Evolutionary conservation across 2,113 vertebrate genomes (phyloP), one percentile per base, ranked within the genome.

Genomic region (Gymnocephalus cernua): DNA sequence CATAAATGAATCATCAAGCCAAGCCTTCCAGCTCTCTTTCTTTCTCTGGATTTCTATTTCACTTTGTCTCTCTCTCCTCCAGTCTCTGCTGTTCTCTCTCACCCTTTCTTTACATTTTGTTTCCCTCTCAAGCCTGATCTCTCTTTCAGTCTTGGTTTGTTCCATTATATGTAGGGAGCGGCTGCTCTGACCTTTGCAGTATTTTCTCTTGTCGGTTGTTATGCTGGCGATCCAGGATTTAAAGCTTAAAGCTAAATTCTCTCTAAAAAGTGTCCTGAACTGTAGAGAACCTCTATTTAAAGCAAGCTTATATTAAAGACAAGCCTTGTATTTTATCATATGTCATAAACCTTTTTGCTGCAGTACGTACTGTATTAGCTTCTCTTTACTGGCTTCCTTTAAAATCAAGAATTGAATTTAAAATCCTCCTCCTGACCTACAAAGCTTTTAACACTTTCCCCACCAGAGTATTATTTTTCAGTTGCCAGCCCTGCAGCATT

Each of bases 1-100:
- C 44, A 12, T 87, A 85, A 94, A 90, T 85, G 89, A 91, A 92
- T 93, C 88, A 88, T 90, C 78, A 88, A 80, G 80, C 82, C 61
- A 63, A 83, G 76, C 77, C 84, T 72, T 32, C 77, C 67, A 78
- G 76, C 69, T 77, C 68, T 58, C 68, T 59, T 69, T 58, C 62
- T 59, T 74, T 82, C 57, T 70, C 45, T 72, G 19, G 48, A 47
- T 85, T 86, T 91, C 29, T 61, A 12, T 83, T 57, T 74, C 45
- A 45, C 69, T 82, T 32, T 35, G 1, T 83, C 67, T 54, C 51
- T 21, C 15, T 12, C 35, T 4, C 63, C 38, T 74, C 21, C 18
- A 10, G n/a, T 44, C 27, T 59, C 63, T 16, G 41, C 69, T 32
- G 48, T 62, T 32, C 29, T 70, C 61, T 27, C 21, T n/a, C 41